Percentiles rank a stretch among this genome's conserved stretches.
Conservation (phyloP, 2,113 vertebrate genomes). For the Gymnobelideus leadbeateri region DNA sequence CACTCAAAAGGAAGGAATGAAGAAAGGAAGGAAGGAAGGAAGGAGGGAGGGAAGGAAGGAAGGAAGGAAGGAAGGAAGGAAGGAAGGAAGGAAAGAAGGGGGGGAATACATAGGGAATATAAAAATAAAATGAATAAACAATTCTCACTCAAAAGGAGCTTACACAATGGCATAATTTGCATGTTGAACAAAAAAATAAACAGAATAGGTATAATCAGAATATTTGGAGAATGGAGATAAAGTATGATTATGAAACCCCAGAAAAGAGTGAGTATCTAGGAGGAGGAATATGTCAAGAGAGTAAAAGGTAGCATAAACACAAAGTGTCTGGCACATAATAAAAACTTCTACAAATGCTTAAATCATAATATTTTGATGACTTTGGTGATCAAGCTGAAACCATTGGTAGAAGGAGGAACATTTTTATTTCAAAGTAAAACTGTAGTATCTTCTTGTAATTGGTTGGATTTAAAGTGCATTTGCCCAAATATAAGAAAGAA, state of each 20-base stretch:
- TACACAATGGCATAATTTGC: background rate
- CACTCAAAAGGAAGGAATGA: no score
- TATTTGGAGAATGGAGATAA: background rate
- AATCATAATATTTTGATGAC: background rate
- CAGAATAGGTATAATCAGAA: background rate
- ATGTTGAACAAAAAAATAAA: background rate
- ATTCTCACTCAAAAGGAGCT: background rate
- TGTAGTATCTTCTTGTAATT: background rate
- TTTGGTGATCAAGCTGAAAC: background rate
- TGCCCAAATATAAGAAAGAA: background rate
- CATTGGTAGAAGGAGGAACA: background rate
- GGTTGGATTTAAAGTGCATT: background rate
- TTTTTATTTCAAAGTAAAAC: background rate
- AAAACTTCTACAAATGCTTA: background rate
- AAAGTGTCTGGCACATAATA: background rate
- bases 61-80: no score
- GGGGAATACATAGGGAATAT: background rate
- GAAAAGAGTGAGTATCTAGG: background rate
- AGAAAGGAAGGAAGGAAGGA: no score
- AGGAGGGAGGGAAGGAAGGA: no score
- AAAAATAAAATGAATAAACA: background rate
- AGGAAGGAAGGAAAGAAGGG: no score
- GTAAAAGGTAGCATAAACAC: background rate
- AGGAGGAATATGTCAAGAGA: background rate
- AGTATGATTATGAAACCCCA: background rate